phyloP scores from a whole-genome alignment of 2,888 invertebrate genomes.

The Drosophila parthenogenetica region DNA sequence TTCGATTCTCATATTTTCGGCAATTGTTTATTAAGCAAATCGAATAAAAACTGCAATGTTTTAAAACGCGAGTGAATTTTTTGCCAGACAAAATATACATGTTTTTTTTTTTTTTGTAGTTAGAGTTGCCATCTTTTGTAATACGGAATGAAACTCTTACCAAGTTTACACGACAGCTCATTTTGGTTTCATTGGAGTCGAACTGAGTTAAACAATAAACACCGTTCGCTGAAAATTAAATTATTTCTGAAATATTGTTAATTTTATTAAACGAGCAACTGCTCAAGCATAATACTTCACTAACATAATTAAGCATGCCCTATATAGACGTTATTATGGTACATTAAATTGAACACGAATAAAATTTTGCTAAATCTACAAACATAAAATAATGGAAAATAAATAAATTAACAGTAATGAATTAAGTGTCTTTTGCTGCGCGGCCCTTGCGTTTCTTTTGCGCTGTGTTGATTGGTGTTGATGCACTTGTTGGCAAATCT shows the following conservation, averaged over 20 bases:
- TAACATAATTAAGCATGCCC: no score
- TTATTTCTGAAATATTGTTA: no score
- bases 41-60: conserved; percentile 16
- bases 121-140: conserved; percentile 13
- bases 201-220: no score
- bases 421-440: background rate
- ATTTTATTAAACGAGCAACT: no score
- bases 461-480: background rate
- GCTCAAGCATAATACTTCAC: no score
- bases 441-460: conserved; percentile 6
- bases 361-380: background rate
- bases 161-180: background rate
- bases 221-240: no score
- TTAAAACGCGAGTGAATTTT: conserved; percentile 19
- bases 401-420: background rate
- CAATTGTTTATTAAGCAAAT: conserved; percentile 6
- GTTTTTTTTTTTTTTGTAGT: background rate
- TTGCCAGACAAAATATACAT: conserved; percentile 3
- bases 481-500: background rate
- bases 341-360: background rate
- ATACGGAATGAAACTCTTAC: background rate
- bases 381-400: background rate
- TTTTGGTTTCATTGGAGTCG: no score
- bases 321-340: no score
- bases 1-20: conserved; percentile 52